Conservation (phyloP, 2,888 invertebrate genomes). For the Leistus spinibarbis region DNA sequence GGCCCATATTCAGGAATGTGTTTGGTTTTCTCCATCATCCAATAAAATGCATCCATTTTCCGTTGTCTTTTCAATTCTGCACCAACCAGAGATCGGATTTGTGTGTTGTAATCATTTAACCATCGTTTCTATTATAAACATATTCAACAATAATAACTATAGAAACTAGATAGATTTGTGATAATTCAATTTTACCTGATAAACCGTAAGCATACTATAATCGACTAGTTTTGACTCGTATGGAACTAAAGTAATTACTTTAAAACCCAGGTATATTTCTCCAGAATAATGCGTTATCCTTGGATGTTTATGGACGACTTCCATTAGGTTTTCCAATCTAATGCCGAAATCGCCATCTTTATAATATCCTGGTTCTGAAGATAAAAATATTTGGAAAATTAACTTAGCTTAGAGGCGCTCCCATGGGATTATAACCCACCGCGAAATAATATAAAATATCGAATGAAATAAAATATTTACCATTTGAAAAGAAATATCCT, state of each 20-base stretch:
- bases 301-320: constrained; percentile 65
- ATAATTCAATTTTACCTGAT: constrained; percentile 69
- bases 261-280: constrained; percentile 73
- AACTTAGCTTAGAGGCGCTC: not conserved
- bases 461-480: constrained; percentile 56
- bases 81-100: constrained; percentile 74
- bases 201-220: constrained; percentile 71
- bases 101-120: constrained; percentile 79
- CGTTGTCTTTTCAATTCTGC: constrained; percentile 73
- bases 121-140: constrained; percentile 69
- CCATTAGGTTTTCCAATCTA: constrained; percentile 82
- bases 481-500: constrained; percentile 80
- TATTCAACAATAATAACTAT: not conserved
- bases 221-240: constrained; percentile 88
- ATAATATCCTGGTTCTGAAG: constrained; percentile 87
- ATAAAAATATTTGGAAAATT: not conserved
- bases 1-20: constrained; percentile 65
- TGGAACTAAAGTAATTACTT: constrained; percentile 83
- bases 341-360: constrained; percentile 84
- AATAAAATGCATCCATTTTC: constrained; percentile 74
- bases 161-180: not conserved
- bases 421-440: no score
- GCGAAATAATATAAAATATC: not conserved
- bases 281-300: constrained; percentile 58
- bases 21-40: constrained; percentile 84